Evolutionary conservation across 2,113 vertebrate genomes (phyloP).

Genomic region (Megaceryle torquata): DNA sequence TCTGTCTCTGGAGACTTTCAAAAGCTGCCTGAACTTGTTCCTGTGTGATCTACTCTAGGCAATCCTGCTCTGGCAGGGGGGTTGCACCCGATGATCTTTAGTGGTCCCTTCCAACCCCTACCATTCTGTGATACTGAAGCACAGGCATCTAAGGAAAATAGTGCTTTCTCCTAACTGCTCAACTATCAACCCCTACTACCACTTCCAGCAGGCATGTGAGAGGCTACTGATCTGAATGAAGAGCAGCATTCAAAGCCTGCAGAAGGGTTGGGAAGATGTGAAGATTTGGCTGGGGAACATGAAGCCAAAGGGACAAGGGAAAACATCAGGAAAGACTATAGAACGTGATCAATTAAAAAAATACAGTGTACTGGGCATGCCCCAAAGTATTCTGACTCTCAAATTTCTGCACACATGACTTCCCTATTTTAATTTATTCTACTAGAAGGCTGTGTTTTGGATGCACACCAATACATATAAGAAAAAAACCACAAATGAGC

Average conservation of each 20-base stretch:
- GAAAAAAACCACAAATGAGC: not conserved
- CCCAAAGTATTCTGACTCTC: not conserved
- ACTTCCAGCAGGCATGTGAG: not conserved
- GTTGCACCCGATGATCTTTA: too few relatives aligned
- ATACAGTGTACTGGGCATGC: fast-evolving
- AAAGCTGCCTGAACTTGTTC: too few relatives aligned
- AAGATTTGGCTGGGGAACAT: not conserved
- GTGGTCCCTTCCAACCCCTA: too few relatives aligned
- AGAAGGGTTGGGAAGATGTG: not conserved
- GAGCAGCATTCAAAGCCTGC: not conserved
- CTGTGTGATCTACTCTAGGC: too few relatives aligned
- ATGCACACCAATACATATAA: fast-evolving
- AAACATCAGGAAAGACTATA: not conserved
- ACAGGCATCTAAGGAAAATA: not conserved
- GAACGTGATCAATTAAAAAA: not conserved
- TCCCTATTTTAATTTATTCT: not conserved
- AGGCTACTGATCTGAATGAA: not conserved
- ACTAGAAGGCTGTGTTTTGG: not conserved
- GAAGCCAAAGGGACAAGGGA: not conserved
- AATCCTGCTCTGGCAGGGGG: too few relatives aligned
- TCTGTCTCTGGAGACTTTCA: too few relatives aligned
- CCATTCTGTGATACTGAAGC: not conserved
- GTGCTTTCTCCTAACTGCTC: not conserved
- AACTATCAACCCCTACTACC: not conserved
- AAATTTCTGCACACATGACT: not conserved